phyloP scores from a whole-genome alignment of 2,113 vertebrate genomes.

The Sander vitreus region DNA sequence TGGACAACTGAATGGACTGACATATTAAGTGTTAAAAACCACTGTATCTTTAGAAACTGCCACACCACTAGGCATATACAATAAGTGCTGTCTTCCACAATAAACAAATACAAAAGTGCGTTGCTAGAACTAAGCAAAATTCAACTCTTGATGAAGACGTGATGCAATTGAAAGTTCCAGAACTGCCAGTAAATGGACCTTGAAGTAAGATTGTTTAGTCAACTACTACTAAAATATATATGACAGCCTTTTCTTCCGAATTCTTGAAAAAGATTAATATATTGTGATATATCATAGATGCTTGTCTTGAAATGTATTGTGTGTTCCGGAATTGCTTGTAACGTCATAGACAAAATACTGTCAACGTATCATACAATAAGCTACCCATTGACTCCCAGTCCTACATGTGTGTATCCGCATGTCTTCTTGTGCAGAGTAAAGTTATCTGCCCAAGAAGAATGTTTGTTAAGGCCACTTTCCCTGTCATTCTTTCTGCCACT shows the following conservation, averaged over 20 bases:
- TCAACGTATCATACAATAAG: neutral
- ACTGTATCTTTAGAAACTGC: neutral
- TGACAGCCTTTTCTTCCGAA: neutral
- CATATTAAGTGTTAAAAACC: too few relatives aligned
- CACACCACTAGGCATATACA: neutral
- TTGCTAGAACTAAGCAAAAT: neutral
- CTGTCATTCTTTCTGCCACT: constrained; percentile 60
- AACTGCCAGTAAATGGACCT: neutral
- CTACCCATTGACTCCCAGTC: neutral
- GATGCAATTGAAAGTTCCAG: neutral
- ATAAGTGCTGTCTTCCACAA: neutral
- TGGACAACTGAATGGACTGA: neutral
- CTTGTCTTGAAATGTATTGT: constrained; percentile 10
- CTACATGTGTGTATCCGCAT: neutral
- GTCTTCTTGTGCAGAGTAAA: constrained; percentile 23
- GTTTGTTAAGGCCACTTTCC: constrained; percentile 64
- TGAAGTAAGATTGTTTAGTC: neutral
- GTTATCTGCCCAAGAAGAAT: constrained; percentile 41
- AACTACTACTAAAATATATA: neutral
- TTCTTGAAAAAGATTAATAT: neutral
- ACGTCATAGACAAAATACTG: constrained; percentile 3
- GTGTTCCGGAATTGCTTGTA: neutral
- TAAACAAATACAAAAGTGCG: constrained; percentile 6
- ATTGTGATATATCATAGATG: neutral
- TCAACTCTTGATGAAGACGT: neutral